A percentile compares a stretch with the other conserved stretches of the same genome.
Evolutionary conservation across 2,888 invertebrate species (phyloP).

Genomic region (Dendrolimus houi): DNA sequence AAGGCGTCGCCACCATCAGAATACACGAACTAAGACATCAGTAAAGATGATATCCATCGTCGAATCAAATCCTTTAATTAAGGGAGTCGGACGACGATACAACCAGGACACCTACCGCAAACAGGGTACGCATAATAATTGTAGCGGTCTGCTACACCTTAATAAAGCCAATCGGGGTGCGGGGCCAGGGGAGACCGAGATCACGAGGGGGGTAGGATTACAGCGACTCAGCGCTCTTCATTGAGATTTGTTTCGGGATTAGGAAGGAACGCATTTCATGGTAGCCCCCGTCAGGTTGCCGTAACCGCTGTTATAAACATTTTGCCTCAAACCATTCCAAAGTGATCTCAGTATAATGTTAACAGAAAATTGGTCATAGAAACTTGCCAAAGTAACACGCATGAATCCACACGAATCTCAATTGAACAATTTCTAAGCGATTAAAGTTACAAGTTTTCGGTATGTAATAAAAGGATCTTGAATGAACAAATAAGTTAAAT

Average conservation of each 20-base stretch:
- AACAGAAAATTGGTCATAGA: slow-evolving; percentile 47
- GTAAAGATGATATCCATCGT: slow-evolving; percentile 46
- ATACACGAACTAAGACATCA: slow-evolving; percentile 1
- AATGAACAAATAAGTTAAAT: too few relatives aligned
- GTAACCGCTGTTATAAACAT: slow-evolving; percentile 37
- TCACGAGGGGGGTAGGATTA: slow-evolving; percentile 50
- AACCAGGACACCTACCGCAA: slow-evolving; percentile 70
- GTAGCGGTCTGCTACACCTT: slow-evolving; percentile 75
- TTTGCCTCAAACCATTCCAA: slow-evolving; percentile 27
- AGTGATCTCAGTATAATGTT: slow-evolving; percentile 49
- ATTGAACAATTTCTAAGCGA: slow-evolving; percentile 42
- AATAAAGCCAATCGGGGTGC: slow-evolving; percentile 71
- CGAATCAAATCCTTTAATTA: slow-evolving; percentile 70
- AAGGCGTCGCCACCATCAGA: background rate
- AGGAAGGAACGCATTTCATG: slow-evolving; percentile 66
- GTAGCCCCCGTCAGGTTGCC: slow-evolving; percentile 50
- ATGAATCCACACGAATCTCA: slow-evolving; percentile 40
- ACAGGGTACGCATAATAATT: slow-evolving; percentile 76
- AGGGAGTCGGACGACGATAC: slow-evolving; percentile 63
- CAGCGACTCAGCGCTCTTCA: slow-evolving; percentile 66
- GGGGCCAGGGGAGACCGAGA: slow-evolving; percentile 27
- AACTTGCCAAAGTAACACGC: slow-evolving; percentile 46
- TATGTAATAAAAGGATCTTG: too few relatives aligned
- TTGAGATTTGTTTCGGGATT: slow-evolving; percentile 76
- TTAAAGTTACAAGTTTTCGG: slow-evolving; percentile 29